A percentile compares a stretch with the other conserved stretches of the same genome.
Conservation (phyloP, 2,797 vertebrate species). For the Anniella stebbinsi region DNA sequence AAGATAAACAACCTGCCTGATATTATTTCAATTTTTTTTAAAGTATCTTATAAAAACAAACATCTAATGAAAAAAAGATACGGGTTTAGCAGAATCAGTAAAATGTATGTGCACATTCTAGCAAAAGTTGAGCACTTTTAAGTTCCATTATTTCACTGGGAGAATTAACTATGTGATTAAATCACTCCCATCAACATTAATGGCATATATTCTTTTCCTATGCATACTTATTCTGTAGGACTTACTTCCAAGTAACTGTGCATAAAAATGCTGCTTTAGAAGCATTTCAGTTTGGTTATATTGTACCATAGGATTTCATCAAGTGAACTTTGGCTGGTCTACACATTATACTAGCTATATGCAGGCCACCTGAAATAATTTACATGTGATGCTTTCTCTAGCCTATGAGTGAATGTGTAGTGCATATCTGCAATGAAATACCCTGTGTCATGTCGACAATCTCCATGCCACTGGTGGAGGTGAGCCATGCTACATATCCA, state of each 20-base stretch:
- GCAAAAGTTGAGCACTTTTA: background rate
- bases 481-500: background rate
- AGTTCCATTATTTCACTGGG: background rate
- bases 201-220: background rate
- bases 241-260: background rate
- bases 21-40: conserved; percentile 4
- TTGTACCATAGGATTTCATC: background rate
- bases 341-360: background rate
- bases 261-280: background rate
- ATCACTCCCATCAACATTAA: background rate
- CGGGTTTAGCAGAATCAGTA: conserved; percentile 26
- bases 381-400: background rate
- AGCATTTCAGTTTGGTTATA: background rate
- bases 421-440: background rate
- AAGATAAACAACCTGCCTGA: conserved; percentile 26
- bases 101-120: conserved; percentile 10
- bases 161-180: background rate
- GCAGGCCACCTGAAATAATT: background rate
- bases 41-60: conserved; percentile 38
- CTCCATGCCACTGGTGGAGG: background rate
- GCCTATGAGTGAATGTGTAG: background rate
- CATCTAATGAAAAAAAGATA: conserved; percentile 15
- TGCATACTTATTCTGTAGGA: background rate
- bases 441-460: background rate
- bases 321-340: background rate